These are phyloP conservation scores for Colistium nudipinnis DNA, from an alignment of 2,113 vertebrate species.

Conservation along the genomic window DNA sequence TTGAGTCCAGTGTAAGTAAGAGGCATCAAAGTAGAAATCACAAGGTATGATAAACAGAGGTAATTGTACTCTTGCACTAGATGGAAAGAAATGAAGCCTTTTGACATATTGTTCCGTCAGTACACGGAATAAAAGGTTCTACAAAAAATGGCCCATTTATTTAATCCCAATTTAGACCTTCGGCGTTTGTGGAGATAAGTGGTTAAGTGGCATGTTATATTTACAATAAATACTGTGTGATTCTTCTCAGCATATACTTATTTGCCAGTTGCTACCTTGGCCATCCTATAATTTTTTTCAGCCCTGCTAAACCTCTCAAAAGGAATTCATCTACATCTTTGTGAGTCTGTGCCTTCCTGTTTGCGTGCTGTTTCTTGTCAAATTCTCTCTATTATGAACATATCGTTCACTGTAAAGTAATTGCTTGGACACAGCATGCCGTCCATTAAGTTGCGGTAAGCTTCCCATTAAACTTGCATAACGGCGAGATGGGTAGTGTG, in stretches of 20 bases:
- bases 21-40: neutral
- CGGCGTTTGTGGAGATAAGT: neutral
- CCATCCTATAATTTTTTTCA: constrained; percentile 2
- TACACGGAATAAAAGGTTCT: no score
- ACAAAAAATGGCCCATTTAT: neutral
- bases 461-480: constrained; percentile 79
- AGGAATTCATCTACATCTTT: constrained; percentile 27
- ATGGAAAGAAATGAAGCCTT: no score
- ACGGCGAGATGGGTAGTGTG: constrained; percentile 68
- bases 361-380: constrained; percentile 55
- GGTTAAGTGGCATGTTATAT: neutral
- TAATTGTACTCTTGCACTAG: no score
- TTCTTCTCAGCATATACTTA: neutral
- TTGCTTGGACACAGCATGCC: constrained; percentile 72
- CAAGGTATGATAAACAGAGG: no score
- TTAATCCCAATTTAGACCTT: neutral
- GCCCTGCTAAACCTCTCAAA: constrained; percentile 8
- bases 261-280: neutral
- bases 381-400: constrained; percentile 56
- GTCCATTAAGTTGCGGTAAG: constrained; percentile 74
- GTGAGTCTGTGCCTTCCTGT: constrained; percentile 49
- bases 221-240: neutral
- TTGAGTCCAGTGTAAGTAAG: neutral
- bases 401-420: constrained; percentile 73
- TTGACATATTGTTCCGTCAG: no score